Conservation (phyloP, 2,888 invertebrate genomes). For the Lymantria monacha region DNA sequence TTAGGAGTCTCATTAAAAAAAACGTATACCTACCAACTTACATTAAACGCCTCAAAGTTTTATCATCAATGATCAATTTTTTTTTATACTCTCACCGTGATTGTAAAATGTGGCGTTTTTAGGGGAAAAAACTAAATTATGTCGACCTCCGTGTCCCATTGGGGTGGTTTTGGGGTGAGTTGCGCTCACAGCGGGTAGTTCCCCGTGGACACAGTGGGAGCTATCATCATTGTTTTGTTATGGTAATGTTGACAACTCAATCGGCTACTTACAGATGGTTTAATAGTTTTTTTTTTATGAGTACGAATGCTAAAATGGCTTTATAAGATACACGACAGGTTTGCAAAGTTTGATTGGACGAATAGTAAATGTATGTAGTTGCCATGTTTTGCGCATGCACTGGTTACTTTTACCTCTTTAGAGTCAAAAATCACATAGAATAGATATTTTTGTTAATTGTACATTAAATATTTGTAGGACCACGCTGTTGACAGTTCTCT, state of each 20-base stretch:
- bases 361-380: no score
- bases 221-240: slow-evolving; percentile 49
- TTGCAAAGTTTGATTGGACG: no score
- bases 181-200: slow-evolving; percentile 38
- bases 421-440: no score
- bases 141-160: slow-evolving; percentile 3
- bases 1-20: background rate
- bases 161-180: slow-evolving; percentile 23
- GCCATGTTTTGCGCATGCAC: no score
- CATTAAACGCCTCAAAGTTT: background rate
- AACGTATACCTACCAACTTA: background rate
- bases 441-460: no score
- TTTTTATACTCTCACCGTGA: slow-evolving; percentile 11
- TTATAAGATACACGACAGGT: no score
- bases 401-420: no score
- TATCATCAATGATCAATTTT: slow-evolving; percentile 4
- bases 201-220: slow-evolving; percentile 25
- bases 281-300: slow-evolving; percentile 5
- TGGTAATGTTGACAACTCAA: slow-evolving; percentile 35
- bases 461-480: no score
- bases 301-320: background rate
- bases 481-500: no score
- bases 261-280: slow-evolving; percentile 23
- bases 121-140: slow-evolving; percentile 5
- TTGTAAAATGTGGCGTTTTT: slow-evolving; percentile 21